Conservation (phyloP, 2,797 vertebrate genomes). For the Lateolabrax maculatus region DNA sequence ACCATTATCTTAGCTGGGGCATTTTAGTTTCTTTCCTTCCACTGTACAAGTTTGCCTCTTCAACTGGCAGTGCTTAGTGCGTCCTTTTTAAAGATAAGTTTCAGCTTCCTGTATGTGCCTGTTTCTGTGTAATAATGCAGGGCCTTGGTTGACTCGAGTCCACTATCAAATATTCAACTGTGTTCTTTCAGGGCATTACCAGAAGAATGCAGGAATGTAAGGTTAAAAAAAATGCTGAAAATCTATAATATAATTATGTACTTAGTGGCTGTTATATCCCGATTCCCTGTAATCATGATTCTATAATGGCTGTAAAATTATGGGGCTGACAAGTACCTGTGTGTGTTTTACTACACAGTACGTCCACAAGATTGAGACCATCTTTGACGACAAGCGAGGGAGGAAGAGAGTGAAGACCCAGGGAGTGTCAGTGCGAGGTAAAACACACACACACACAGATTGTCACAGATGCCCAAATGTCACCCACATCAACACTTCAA, state of each 20-base stretch:
- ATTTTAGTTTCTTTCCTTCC: neutral
- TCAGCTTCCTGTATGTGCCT: conserved; percentile 30
- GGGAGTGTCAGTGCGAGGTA: conserved; percentile 88
- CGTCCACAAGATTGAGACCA: conserved; percentile 93
- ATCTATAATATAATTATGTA: conserved; percentile 58
- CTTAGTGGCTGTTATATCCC: conserved; percentile 50
- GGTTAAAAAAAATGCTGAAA: conserved; percentile 37
- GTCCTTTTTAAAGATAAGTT: conserved; percentile 43
- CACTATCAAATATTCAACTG: conserved; percentile 10
- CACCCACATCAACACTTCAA: conserved; percentile 50
- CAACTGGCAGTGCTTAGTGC: neutral
- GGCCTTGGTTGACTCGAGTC: neutral
- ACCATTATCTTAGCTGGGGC: neutral
- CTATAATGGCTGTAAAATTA: conserved; percentile 58
- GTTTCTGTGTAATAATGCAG: conserved; percentile 5
- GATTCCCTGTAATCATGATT: conserved; percentile 57
- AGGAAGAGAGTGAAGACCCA: conserved; percentile 93
- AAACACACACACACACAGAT: conserved; percentile 3
- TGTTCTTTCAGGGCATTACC: conserved; percentile 18
- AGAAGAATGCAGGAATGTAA: conserved; percentile 46
- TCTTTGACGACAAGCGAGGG: conserved; percentile 96
- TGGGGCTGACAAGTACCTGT: conserved; percentile 44
- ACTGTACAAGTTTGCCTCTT: conserved; percentile 14
- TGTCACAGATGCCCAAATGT: conserved; percentile 45
- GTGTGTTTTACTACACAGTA: conserved; percentile 84